These are phyloP conservation scores for Hoplostethus mediterraneus DNA, from an alignment of 2,797 vertebrate species.

Conservation along the genomic window DNA sequence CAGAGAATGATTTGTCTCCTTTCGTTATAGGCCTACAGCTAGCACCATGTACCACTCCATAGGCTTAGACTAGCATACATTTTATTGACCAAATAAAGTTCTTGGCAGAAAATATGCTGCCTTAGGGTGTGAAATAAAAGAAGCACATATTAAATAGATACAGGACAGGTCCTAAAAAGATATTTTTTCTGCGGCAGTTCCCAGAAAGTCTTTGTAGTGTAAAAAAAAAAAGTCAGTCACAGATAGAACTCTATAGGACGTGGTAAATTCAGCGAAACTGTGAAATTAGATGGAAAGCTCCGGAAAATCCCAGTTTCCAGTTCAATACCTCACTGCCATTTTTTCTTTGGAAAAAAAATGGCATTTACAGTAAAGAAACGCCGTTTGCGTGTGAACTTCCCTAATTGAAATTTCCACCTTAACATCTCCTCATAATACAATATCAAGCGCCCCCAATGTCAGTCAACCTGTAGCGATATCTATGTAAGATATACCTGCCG, in stretches of 20 bases:
- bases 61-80: neutral
- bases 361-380: slow-evolving; percentile 31
- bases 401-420: neutral
- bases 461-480: neutral
- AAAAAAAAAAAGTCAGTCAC: slow-evolving; percentile 8
- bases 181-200: slow-evolving; percentile 11
- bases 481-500: neutral
- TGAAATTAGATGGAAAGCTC: slow-evolving; percentile 46
- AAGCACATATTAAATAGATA: slow-evolving; percentile 12
- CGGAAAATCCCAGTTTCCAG: slow-evolving; percentile 24
- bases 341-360: slow-evolving; percentile 4
- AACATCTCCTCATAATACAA: slow-evolving; percentile 3
- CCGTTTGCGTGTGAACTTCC: slow-evolving; percentile 5
- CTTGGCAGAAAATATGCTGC: slow-evolving; percentile 6
- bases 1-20: neutral
- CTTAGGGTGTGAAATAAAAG: slow-evolving; percentile 1
- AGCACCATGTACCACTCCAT: neutral
- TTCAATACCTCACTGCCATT: slow-evolving; percentile 28
- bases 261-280: slow-evolving; percentile 25
- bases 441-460: slow-evolving; percentile 1
- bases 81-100: slow-evolving; percentile 34
- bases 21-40: neutral
- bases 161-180: slow-evolving; percentile 15
- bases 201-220: too few species aligned
- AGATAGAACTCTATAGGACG: neutral